These are phyloP conservation scores for Eulemur rubriventer DNA, from an alignment of 2,797 vertebrate species.

Conservation along the genomic window DNA sequence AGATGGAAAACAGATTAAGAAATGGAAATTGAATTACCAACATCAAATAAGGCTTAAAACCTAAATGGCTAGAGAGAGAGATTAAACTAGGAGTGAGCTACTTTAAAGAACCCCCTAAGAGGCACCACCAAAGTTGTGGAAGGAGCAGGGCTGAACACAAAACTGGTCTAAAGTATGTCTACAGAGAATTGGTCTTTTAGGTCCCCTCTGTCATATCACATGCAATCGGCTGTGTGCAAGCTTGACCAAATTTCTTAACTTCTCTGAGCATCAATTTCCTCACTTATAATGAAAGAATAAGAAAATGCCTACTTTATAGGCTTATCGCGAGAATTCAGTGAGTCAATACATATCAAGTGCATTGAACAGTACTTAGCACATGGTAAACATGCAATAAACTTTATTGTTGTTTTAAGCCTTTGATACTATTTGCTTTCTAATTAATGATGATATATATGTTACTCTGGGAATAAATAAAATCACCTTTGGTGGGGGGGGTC, in stretches of 20 bases:
- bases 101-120: not conserved
- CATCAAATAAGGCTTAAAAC: not conserved
- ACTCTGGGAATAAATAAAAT: constrained; percentile 31
- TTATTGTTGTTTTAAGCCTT: not conserved
- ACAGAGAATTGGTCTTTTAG: not conserved
- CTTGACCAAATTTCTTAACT: not conserved
- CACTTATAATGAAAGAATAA: not conserved
- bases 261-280: not conserved
- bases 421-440: not conserved
- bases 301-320: not conserved
- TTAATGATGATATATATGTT: not conserved
- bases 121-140: not conserved
- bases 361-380: not conserved
- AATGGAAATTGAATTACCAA: constrained; percentile 2
- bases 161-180: not conserved
- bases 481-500: not conserved
- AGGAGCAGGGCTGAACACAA: not conserved
- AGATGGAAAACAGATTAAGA: not conserved
- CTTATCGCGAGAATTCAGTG: not conserved
- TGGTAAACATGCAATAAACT: not conserved
- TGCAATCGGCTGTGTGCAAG: not conserved
- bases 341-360: not conserved
- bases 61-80: not conserved
- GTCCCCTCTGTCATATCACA: not conserved
- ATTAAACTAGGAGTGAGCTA: not conserved